Conservation (phyloP, 2,888 invertebrate genomes). For the Epinotia brunnichana region DNA sequence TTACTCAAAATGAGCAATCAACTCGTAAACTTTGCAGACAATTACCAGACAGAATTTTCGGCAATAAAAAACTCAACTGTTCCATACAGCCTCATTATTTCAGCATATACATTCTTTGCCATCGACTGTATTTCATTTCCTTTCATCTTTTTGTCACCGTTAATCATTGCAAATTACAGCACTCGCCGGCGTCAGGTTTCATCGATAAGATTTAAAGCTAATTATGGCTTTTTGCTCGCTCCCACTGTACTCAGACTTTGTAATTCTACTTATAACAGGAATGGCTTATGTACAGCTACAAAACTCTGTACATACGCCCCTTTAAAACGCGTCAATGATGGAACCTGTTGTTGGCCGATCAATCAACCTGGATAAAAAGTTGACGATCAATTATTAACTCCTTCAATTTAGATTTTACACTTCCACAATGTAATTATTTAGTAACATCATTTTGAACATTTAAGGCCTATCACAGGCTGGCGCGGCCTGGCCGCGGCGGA, state of each 20-base stretch:
- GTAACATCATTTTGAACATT: background rate
- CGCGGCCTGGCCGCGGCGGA: no score
- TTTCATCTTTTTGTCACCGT: slow-evolving; percentile 26
- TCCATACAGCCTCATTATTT: slow-evolving; percentile 27
- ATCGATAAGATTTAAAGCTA: slow-evolving; percentile 27
- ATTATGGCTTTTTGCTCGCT: slow-evolving; percentile 48
- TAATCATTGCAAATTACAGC: slow-evolving; percentile 27
- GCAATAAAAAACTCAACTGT: slow-evolving; percentile 24
- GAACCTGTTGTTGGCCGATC: slow-evolving; percentile 73
- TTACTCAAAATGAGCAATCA: background rate
- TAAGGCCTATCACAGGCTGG: no score
- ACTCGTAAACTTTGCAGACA: slow-evolving; percentile 1
- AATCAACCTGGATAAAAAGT: slow-evolving; percentile 71
- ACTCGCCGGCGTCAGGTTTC: slow-evolving; percentile 6
- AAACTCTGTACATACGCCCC: background rate
- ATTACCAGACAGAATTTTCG: slow-evolving; percentile 8
- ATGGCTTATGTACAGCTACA: background rate
- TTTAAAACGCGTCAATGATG: slow-evolving; percentile 8
- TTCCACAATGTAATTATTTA: slow-evolving; percentile 39
- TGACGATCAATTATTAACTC: slow-evolving; percentile 68
- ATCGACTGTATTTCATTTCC: slow-evolving; percentile 15
- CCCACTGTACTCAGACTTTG: slow-evolving; percentile 48
- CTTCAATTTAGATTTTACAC: slow-evolving; percentile 55
- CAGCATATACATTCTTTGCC: slow-evolving; percentile 18
- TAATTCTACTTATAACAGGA: background rate